These are phyloP conservation scores for Lepilemur ruficaudatus DNA, from an alignment of 2,797 vertebrate species.

Conservation along the genomic window DNA sequence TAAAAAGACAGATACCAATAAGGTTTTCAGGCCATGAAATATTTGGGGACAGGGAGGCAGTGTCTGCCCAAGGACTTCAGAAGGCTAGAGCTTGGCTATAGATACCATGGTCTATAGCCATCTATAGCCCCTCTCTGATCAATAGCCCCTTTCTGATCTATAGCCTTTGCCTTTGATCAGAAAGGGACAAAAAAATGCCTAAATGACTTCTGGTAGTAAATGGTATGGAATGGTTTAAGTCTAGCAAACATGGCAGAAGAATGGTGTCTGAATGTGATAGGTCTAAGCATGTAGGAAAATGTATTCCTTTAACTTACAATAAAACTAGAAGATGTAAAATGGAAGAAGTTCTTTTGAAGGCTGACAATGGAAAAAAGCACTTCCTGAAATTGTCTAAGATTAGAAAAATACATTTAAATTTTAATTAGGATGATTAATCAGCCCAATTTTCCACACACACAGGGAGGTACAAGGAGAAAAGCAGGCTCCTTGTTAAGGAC, in stretches of 20 bases:
- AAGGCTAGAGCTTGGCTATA: neutral
- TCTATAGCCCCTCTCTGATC: too few relatives aligned
- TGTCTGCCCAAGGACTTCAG: neutral
- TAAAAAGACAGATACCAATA: neutral
- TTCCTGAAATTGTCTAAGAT: constrained; percentile 71
- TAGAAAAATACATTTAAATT: constrained; percentile 76
- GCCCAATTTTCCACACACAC: constrained; percentile 48
- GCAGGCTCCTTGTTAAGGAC: neutral
- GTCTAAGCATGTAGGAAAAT: constrained; percentile 17
- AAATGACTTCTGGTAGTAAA: neutral
- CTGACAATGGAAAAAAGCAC: constrained; percentile 41
- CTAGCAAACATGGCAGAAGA: neutral
- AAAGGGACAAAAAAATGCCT: neutral
- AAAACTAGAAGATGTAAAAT: constrained; percentile 33
- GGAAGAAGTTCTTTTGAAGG: constrained; percentile 59
- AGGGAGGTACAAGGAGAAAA: constrained; percentile 17
- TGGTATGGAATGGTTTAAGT: constrained; percentile 9
- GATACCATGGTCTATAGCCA: neutral
- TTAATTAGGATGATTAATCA: constrained; percentile 73
- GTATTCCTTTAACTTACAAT: constrained; percentile 32
- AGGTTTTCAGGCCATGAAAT: neutral
- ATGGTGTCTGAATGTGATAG: constrained; percentile 15
- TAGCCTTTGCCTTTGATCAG: neutral
- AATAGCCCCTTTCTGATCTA: too few relatives aligned
- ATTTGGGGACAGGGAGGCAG: neutral